These are phyloP conservation scores for Arenaria interpres DNA, from an alignment of 2,113 vertebrate genomes.

Conservation along the genomic window DNA sequence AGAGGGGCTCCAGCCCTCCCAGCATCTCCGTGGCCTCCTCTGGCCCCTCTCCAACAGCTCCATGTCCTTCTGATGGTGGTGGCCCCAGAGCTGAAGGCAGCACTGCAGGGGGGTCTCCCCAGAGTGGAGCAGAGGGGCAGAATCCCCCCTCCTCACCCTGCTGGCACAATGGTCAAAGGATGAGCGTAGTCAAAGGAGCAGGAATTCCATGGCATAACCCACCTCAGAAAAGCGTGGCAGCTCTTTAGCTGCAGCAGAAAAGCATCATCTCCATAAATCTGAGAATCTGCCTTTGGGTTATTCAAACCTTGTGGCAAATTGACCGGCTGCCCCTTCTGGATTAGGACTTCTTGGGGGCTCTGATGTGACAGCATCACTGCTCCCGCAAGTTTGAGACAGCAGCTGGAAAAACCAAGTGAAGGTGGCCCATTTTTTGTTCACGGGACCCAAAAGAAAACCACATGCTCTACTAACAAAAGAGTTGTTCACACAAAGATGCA, in stretches of 20 bases:
- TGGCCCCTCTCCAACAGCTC: accelerated
- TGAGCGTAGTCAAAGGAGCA: background rate
- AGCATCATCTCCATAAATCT: background rate
- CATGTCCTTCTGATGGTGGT: accelerated
- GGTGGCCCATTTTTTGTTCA: background rate
- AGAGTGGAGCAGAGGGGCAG: accelerated
- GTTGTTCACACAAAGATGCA: background rate
- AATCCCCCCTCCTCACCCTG: accelerated
- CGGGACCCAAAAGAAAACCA: background rate
- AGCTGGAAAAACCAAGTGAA: background rate
- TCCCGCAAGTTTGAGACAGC: background rate
- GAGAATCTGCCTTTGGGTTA: too few species aligned
- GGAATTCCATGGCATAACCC: background rate
- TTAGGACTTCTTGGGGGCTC: background rate
- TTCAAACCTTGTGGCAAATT: background rate
- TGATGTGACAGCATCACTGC: background rate
- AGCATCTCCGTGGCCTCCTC: accelerated
- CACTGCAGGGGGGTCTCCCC: background rate
- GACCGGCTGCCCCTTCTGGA: background rate
- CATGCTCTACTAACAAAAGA: accelerated
- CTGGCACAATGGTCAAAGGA: background rate
- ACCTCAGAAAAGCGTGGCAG: background rate
- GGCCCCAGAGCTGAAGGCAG: background rate
- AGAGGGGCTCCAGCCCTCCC: accelerated
- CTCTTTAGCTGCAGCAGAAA: background rate